Percentiles rank a stretch among this genome's conserved stretches.
Evolutionary conservation across 1,140 invertebrate genomes (phyloP).

Genomic region (Dinothrombium tinctorium): DNA sequence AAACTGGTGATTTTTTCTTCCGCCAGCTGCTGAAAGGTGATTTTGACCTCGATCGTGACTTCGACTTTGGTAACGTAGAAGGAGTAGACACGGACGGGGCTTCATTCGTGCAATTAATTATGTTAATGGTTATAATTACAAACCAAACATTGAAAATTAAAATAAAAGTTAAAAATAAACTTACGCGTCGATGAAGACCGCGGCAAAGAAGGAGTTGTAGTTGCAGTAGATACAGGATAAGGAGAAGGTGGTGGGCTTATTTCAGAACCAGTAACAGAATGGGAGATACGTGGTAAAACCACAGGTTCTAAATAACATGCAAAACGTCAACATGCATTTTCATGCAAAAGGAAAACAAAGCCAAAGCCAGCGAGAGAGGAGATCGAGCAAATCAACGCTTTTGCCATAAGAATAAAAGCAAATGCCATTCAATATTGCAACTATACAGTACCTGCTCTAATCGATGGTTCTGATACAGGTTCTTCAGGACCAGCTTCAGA

Average conservation of each 20-base stretch:
- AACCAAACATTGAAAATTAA: background rate
- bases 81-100: background rate
- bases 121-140: background rate
- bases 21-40: constrained; percentile 3
- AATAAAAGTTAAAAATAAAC: constrained; percentile 1
- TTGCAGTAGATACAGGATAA: background rate
- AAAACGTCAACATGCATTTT: constrained; percentile 2
- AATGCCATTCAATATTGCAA: no score
- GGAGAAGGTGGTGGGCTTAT: background rate
- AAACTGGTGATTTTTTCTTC: background rate
- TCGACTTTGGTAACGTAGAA: background rate
- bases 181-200: constrained; percentile 8
- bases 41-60: background rate
- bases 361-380: no score
- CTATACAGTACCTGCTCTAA: no score
- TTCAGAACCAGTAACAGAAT: background rate
- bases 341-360: no score
- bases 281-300: background rate
- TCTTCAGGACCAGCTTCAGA: background rate
- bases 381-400: no score
- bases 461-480: no score
- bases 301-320: no score
- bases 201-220: background rate
- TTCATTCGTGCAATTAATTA: no score
- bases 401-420: no score